phyloP scores from a whole-genome alignment of 2,797 vertebrate species.

The Notolabrus celidotus region DNA sequence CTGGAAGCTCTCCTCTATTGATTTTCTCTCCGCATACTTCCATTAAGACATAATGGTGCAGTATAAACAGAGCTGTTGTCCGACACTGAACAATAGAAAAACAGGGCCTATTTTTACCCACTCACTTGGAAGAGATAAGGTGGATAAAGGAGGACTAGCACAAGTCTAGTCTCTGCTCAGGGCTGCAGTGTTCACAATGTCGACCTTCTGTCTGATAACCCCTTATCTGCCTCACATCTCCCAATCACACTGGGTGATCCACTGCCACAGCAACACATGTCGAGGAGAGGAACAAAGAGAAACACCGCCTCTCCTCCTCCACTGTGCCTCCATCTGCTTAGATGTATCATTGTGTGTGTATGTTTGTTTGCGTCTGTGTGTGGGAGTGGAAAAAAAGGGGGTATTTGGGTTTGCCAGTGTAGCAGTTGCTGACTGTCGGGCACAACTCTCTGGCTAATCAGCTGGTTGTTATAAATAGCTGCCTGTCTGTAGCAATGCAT shows the following conservation, averaged over 20 bases:
- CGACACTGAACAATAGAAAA: slow-evolving; percentile 58
- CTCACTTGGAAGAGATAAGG: slow-evolving; percentile 46
- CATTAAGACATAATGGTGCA: slow-evolving; percentile 77
- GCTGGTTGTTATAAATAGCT: slow-evolving; percentile 86
- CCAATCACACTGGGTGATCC: slow-evolving; percentile 56
- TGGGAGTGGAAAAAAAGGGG: slow-evolving; percentile 54
- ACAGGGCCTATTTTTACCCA: slow-evolving; percentile 52
- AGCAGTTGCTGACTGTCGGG: slow-evolving; percentile 75
- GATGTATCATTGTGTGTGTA: slow-evolving; percentile 30
- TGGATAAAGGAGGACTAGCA: slow-evolving; percentile 42
- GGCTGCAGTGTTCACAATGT: slow-evolving; percentile 50
- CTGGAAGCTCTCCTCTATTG: slow-evolving; percentile 68
- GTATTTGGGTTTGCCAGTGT: slow-evolving; percentile 63
- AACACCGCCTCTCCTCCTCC: slow-evolving; percentile 38
- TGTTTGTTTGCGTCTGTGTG: slow-evolving; percentile 2
- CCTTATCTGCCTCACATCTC: slow-evolving; percentile 66
- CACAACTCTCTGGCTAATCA: slow-evolving; percentile 81
- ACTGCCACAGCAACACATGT: slow-evolving; percentile 54
- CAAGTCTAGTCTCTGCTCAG: slow-evolving; percentile 38
- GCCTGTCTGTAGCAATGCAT: slow-evolving; percentile 81
- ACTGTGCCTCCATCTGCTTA: slow-evolving; percentile 42
- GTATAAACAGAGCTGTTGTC: slow-evolving; percentile 75
- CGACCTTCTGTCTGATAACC: slow-evolving; percentile 69
- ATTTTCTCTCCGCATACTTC: slow-evolving; percentile 77
- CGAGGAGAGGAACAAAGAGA: slow-evolving; percentile 56